Evolutionary conservation across 2,113 vertebrate genomes (phyloP).

Genomic region (Anser cygnoides): DNA sequence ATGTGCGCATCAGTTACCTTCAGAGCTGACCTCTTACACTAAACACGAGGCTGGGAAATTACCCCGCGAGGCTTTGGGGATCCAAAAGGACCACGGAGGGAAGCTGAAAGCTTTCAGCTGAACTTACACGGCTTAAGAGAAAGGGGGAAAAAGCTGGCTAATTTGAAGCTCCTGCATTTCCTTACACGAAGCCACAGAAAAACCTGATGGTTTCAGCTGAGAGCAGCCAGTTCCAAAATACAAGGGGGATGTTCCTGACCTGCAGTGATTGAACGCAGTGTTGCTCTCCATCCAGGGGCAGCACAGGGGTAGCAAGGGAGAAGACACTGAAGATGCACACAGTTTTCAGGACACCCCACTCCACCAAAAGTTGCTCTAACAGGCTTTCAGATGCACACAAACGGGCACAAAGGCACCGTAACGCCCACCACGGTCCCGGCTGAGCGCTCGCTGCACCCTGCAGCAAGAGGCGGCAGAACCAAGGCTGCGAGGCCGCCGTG

Average conservation of each 20-base stretch:
- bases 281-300: not conserved
- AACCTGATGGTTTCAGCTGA: not conserved
- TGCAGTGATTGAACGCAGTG: not conserved
- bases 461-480: not conserved
- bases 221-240: not conserved
- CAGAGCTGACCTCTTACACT: not conserved
- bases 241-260: not conserved
- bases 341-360: not conserved
- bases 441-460: not conserved
- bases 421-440: fast-evolving
- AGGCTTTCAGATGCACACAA: not conserved
- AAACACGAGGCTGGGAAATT: not conserved
- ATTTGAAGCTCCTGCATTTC: not conserved
- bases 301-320: not conserved
- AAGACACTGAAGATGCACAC: not conserved
- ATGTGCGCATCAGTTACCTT: not conserved
- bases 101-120: not conserved
- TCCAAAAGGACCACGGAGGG: not conserved
- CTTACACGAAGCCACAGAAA: not conserved
- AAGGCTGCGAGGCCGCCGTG: fast-evolving
- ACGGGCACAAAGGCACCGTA: fast-evolving
- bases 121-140: not conserved
- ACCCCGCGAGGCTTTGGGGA: not conserved
- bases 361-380: not conserved
- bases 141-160: not conserved